Conservation (phyloP, 2,113 vertebrate genomes). For the Phalacrocorax pelagicus region DNA sequence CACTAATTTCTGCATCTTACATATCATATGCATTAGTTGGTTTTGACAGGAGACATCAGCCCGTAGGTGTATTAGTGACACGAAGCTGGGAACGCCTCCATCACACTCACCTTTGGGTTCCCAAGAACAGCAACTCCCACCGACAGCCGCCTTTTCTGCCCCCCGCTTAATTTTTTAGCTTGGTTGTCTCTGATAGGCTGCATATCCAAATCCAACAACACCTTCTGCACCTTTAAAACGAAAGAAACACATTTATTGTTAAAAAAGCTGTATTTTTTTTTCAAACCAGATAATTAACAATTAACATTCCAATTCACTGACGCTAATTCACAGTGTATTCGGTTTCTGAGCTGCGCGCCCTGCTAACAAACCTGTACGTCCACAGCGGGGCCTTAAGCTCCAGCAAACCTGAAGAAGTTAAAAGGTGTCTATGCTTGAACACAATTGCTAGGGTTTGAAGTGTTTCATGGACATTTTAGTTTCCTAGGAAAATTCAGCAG, state of each 20-base stretch:
- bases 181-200: slow-evolving; percentile 93
- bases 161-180: slow-evolving; percentile 91
- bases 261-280: fast-evolving
- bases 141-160: slow-evolving; percentile 93
- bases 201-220: slow-evolving; percentile 91
- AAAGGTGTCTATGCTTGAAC: neutral
- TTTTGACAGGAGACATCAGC: neutral
- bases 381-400: neutral
- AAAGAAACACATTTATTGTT: neutral
- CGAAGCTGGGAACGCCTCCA: neutral
- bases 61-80: neutral
- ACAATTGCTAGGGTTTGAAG: neutral
- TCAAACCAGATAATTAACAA: neutral
- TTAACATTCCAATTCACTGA: neutral
- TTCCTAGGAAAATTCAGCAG: neutral
- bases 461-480: neutral
- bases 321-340: neutral
- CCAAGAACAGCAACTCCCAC: slow-evolving; percentile 94
- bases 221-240: slow-evolving; percentile 83
- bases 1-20: neutral
- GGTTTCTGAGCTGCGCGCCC: neutral
- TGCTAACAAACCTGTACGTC: neutral
- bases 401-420: neutral
- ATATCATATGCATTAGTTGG: neutral
- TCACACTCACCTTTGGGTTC: slow-evolving; percentile 87